A percentile compares a stretch with the other conserved stretches of the same genome.
Evolutionary conservation across 2,888 invertebrate genomes (phyloP).

Genomic region (Iselma pallidipennis): DNA sequence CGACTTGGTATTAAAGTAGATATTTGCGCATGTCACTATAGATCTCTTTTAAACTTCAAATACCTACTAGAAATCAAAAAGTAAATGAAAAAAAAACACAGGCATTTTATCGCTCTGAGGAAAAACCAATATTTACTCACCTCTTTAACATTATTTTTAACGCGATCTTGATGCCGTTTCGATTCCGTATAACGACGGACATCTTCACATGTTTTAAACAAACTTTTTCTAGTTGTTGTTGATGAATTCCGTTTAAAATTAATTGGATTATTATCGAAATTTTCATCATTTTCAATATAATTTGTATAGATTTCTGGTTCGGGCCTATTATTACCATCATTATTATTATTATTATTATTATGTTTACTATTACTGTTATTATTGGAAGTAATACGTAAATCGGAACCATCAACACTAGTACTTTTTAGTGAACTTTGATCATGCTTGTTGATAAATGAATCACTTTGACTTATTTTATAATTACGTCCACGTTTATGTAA

Average conservation of each 20-base stretch:
- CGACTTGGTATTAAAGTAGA: too few relatives aligned
- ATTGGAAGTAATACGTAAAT: conserved; percentile 35
- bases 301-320: conserved; percentile 48
- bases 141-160: conserved; percentile 48
- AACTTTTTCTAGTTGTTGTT: conserved; percentile 27
- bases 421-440: conserved; percentile 45
- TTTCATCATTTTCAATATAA: conserved; percentile 44
- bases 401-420: conserved; percentile 38
- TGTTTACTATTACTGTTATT: conserved; percentile 33
- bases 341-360: conserved; percentile 34
- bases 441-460: conserved; percentile 40
- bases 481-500: conserved; percentile 21
- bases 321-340: conserved; percentile 39
- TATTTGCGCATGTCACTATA: too few relatives aligned
- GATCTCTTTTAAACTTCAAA: too few relatives aligned
- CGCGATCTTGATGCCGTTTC: conserved; percentile 43
- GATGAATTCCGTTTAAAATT: neutral
- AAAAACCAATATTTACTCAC: conserved; percentile 33
- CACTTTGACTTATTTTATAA: conserved; percentile 42
- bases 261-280: conserved; percentile 42
- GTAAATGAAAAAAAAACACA: neutral
- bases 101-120: too few relatives aligned
- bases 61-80: neutral
- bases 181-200: conserved; percentile 38
- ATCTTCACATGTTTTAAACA: conserved; percentile 37